A percentile compares a stretch with the other conserved stretches of the same genome.
Conservation (phyloP, 2,888 invertebrate species). For the Drosophila lacicola region DNA sequence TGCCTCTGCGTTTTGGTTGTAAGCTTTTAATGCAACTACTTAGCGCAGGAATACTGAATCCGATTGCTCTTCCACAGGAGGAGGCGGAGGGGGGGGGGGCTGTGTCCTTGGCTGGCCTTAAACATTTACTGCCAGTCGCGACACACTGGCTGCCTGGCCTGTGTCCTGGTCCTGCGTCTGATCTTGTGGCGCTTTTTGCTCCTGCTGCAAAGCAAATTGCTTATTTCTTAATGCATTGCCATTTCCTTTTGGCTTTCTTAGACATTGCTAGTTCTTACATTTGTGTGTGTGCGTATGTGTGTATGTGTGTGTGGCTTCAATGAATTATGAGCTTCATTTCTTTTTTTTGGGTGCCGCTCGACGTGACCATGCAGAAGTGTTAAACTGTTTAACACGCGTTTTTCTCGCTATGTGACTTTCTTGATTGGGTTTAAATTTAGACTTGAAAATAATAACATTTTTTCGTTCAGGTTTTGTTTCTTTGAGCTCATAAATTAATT, state of each 20-base stretch:
- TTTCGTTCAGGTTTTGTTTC: not conserved
- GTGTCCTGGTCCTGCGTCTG: constrained; percentile 25
- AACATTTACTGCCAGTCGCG: constrained; percentile 65
- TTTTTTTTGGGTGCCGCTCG: constrained; percentile 43
- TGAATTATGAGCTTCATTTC: constrained; percentile 70
- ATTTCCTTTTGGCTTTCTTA: constrained; percentile 77
- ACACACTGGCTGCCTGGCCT: constrained; percentile 64
- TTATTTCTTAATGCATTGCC: constrained; percentile 78
- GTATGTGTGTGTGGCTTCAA: constrained; percentile 33
- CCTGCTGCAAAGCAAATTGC: constrained; percentile 66
- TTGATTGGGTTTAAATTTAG: constrained; percentile 34
- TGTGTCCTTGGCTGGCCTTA: constrained; percentile 71
- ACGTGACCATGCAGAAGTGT: constrained; percentile 77
- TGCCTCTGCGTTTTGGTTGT: constrained; percentile 55
- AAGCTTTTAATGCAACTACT: constrained; percentile 78
- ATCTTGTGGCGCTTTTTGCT: constrained; percentile 56
- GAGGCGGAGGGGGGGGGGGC: not conserved
- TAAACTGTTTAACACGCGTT: constrained; percentile 79
- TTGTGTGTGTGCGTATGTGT: constrained; percentile 10
- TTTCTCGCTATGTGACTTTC: constrained; percentile 40
- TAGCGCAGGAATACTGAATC: constrained; percentile 46
- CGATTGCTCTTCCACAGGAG: not conserved
- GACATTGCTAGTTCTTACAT: constrained; percentile 47
- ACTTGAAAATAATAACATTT: not conserved
- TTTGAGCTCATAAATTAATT: constrained; percentile 36